A percentile compares a stretch with the other conserved stretches of the same genome.
Conservation (phyloP, 2,888 invertebrate genomes). For the Drosophila emarginata region DNA sequence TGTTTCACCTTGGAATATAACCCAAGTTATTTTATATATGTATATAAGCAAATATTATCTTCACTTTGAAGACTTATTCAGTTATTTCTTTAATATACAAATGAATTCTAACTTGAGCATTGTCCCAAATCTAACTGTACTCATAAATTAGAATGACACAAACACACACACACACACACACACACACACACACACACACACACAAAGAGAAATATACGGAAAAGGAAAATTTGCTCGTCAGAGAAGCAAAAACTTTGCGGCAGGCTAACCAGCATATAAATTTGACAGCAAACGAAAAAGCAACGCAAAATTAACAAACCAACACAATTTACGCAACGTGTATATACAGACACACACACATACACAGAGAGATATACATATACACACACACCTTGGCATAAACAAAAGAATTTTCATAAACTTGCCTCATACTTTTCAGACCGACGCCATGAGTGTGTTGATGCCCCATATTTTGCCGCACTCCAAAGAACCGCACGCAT, state of each 20-base stretch:
- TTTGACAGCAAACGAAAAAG: slow-evolving; percentile 52
- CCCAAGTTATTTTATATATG: neutral
- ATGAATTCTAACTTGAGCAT: neutral
- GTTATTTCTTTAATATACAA: slow-evolving; percentile 3
- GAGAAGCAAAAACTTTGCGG: slow-evolving; percentile 50
- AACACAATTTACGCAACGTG: slow-evolving; percentile 55
- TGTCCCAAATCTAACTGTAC: slow-evolving; percentile 52
- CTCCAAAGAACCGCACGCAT: slow-evolving; percentile 57
- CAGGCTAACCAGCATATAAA: slow-evolving; percentile 70
- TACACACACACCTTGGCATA: slow-evolving; percentile 45
- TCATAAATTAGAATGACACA: slow-evolving; percentile 65
- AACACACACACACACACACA: slow-evolving; percentile 40
- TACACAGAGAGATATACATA: neutral
- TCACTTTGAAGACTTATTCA: neutral
- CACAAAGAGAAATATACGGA: neutral
- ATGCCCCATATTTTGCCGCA: slow-evolving; percentile 21
- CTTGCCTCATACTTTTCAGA: slow-evolving; percentile 65
- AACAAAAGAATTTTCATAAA: slow-evolving; percentile 73
- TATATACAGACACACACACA: slow-evolving; percentile 1
- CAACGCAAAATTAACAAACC: slow-evolving; percentile 68
- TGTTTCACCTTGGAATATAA: neutral
- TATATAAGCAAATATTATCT: neutral
- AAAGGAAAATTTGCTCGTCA: slow-evolving; percentile 51
- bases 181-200: slow-evolving; percentile 31
- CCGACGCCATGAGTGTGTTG: slow-evolving; percentile 5